Evolutionary conservation across 2,113 vertebrate species (phyloP), one percentile per base, ranked within the genome.

Genomic region (Alosa alosa): DNA sequence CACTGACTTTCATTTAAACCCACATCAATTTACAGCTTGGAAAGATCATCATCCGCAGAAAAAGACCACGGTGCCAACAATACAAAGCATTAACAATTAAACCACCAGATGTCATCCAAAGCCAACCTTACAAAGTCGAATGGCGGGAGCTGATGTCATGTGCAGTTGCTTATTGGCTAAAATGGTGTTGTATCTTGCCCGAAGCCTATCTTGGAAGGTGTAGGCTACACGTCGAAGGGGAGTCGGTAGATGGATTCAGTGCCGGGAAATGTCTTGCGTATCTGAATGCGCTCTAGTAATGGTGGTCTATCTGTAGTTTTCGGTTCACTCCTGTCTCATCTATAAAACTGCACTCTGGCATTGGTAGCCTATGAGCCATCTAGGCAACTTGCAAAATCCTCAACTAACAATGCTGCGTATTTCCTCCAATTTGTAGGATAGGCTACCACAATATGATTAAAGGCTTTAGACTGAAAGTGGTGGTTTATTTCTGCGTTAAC

Each of bases 401-500:
- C 25, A 39, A 60, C 20, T 60, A 22, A 60, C 22, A 57, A 22
- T 22, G 20, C 3, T 60, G 55, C 55, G 55, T 22, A 60, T 60
- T 22, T 60, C 55, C 55, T 60, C 55, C 55, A 60, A 3, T 22
- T 36, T 78, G 68, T 39, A 39, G 11, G 72, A 13, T 78, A 57
- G 4, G 4, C 50, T 57, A 75, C 31, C 72, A 44, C 9, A 17
- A 78, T 17, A 78, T 78, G 13, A 78, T 31, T 75, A 36, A 9
- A 0, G 15, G 1, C 31, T 13, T 41, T 41, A 39, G 55, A 22
- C 18, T 22, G 20, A 4, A 18, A 9, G 72, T 78, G 36, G n/a
- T 25, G 31, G 10, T 20, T 9, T 46, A 11, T 31, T 2, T 31
- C 87, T 81, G 88, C 89, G 90, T 90, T 84, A 87, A 91, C 81